Percentiles rank a stretch among this genome's conserved stretches.
These are phyloP conservation scores for Melanostigma gelatinosum DNA, from an alignment of 2,113 vertebrate genomes.

Conservation along the genomic window DNA sequence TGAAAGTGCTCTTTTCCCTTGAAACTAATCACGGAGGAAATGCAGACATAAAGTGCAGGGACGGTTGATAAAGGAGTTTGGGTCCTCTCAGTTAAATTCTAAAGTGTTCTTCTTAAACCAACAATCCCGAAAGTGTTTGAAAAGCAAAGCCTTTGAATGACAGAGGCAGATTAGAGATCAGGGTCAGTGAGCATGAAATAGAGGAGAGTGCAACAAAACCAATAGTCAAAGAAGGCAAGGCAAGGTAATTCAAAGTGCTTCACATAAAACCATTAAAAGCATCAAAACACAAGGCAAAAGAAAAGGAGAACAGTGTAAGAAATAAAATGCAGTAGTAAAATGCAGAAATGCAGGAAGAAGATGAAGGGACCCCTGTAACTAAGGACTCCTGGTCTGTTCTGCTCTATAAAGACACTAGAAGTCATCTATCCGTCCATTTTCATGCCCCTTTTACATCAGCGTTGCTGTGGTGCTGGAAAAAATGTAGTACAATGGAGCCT, in stretches of 20 bases:
- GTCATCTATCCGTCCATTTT: background rate
- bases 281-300: no score
- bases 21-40: slow-evolving; percentile 46
- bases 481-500: background rate
- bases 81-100: slow-evolving; percentile 11
- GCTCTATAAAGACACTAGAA: background rate
- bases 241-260: no score
- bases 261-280: no score
- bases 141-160: slow-evolving; percentile 36
- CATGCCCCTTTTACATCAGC: background rate
- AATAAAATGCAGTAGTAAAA: no score
- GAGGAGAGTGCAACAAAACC: slow-evolving; percentile 3
- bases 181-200: slow-evolving; percentile 24
- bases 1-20: slow-evolving; percentile 36
- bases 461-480: background rate
- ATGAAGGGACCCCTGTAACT: background rate
- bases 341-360: no score
- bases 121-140: slow-evolving; percentile 20
- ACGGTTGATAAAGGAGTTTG: slow-evolving; percentile 27
- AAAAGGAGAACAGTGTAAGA: no score
- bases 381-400: background rate
- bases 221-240: background rate
- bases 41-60: slow-evolving; percentile 6
- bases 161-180: slow-evolving; percentile 37
- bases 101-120: slow-evolving; percentile 38